Conservation (phyloP, 2,888 invertebrate genomes). For the Limenitis camilla region DNA sequence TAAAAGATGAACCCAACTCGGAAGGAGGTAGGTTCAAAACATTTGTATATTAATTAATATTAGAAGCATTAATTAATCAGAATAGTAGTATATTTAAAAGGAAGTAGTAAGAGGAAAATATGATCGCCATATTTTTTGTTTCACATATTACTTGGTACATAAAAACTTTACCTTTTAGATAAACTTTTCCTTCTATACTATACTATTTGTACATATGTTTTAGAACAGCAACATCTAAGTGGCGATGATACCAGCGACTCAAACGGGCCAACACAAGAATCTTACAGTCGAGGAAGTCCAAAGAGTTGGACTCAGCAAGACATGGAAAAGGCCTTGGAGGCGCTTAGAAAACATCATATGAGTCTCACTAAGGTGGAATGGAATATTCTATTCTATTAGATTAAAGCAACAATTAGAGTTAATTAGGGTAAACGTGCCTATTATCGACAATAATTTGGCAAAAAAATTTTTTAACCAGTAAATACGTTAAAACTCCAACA, state of each 20-base stretch:
- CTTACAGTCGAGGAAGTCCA: slow-evolving; percentile 69
- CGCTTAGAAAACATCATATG: slow-evolving; percentile 89
- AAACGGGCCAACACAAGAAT: slow-evolving; percentile 37
- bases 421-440: too few species aligned
- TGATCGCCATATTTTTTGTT: too few species aligned
- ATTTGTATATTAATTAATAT: too few species aligned
- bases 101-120: neutral
- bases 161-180: too few species aligned
- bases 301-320: slow-evolving; percentile 93
- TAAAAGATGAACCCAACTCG: slow-evolving; percentile 61
- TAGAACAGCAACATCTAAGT: slow-evolving; percentile 50
- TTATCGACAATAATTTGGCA: too few species aligned
- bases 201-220: neutral
- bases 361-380: slow-evolving; percentile 84
- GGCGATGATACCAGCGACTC: slow-evolving; percentile 64
- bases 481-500: too few species aligned
- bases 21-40: slow-evolving; percentile 49
- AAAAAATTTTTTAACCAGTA: too few species aligned
- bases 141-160: too few species aligned
- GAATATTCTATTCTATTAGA: neutral
- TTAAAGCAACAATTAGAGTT: too few species aligned
- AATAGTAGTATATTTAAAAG: too few species aligned
- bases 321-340: slow-evolving; percentile 91
- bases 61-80: too few species aligned
- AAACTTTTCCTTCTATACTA: too few species aligned